phyloP scores from a whole-genome alignment of 2,888 invertebrate species.

The Hofmannophila pseudospretella region DNA sequence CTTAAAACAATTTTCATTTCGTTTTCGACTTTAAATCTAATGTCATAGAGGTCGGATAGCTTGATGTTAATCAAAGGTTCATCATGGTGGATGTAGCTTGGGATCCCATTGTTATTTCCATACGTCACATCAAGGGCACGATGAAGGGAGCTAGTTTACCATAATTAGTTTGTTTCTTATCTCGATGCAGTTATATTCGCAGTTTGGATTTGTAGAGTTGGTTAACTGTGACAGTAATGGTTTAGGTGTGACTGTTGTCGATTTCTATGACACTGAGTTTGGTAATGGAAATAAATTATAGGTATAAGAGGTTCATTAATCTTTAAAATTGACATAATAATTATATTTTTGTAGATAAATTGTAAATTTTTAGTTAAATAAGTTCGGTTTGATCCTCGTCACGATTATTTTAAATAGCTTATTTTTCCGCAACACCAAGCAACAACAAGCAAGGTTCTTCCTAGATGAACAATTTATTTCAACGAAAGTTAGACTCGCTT shows the following conservation, averaged over 20 bases:
- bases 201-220: slow-evolving; percentile 28
- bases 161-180: slow-evolving; percentile 64
- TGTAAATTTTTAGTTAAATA: too few relatives aligned
- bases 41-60: neutral
- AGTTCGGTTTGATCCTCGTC: too few relatives aligned
- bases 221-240: slow-evolving; percentile 13
- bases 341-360: too few relatives aligned
- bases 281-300: too few relatives aligned
- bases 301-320: too few relatives aligned
- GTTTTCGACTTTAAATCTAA: slow-evolving; percentile 10
- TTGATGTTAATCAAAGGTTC: neutral
- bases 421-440: too few relatives aligned
- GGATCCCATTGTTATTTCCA: slow-evolving; percentile 42
- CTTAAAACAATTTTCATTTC: neutral
- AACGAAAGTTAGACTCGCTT: too few relatives aligned
- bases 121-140: slow-evolving; percentile 50
- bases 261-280: slow-evolving; percentile 1
- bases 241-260: slow-evolving; percentile 7
- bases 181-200: slow-evolving; percentile 47
- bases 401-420: too few relatives aligned
- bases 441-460: too few relatives aligned
- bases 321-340: too few relatives aligned
- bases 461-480: too few relatives aligned
- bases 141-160: slow-evolving; percentile 43
- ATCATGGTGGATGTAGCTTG: slow-evolving; percentile 12